Evolutionary conservation across 2,888 invertebrate genomes (phyloP).

Genomic region (Apamea epomidion): DNA sequence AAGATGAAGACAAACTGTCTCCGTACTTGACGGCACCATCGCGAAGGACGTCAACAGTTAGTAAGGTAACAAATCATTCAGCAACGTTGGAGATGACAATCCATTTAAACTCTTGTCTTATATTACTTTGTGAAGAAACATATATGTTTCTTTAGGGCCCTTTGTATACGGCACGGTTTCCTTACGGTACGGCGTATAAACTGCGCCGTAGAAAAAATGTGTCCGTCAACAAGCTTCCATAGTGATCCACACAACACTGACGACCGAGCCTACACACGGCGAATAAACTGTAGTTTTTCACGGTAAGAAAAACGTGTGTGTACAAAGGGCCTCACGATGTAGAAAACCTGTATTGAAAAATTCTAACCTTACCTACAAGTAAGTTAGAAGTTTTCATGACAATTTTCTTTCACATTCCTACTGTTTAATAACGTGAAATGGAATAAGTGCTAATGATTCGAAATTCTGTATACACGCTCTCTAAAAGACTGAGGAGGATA

Average conservation of each 20-base stretch:
- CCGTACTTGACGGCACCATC: conserved; percentile 85
- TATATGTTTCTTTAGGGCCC: background rate
- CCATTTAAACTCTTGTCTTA: background rate
- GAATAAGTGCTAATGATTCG: background rate
- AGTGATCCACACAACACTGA: background rate
- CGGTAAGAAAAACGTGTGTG: background rate
- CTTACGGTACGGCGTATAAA: background rate
- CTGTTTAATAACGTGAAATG: background rate
- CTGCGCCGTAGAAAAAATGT: too few relatives aligned
- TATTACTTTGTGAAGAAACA: background rate
- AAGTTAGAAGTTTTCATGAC: background rate
- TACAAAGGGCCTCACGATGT: background rate
- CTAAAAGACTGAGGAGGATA: conserved; percentile 89
- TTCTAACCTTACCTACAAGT: background rate
- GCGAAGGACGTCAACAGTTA: conserved; percentile 82
- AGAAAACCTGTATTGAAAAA: background rate
- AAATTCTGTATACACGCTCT: conserved; percentile 72
- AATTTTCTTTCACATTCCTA: background rate
- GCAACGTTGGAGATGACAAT: background rate
- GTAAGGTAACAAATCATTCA: conserved; percentile 77
- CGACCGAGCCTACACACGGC: background rate
- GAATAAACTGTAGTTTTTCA: background rate
- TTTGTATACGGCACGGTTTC: background rate
- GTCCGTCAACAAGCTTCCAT: too few relatives aligned
- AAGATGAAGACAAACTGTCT: conserved; percentile 87